Evolutionary conservation across 2,888 invertebrate species (phyloP).

Genomic region (Bedellia somnulentella): DNA sequence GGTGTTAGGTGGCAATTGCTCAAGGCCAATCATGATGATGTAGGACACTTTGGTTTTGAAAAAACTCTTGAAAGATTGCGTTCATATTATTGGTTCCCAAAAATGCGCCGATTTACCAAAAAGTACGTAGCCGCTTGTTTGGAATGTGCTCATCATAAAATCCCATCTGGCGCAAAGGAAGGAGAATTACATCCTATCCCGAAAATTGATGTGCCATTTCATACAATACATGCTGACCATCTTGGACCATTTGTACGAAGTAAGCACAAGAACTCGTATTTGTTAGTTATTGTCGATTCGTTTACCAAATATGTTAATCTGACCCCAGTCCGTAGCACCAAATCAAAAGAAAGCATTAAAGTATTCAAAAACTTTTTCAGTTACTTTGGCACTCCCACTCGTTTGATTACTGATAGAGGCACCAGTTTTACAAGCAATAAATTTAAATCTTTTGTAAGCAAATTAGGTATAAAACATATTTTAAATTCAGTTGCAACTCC

Average conservation of each 20-base stretch:
- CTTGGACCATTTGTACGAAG: too few relatives aligned
- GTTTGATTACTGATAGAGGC: conserved; percentile 7
- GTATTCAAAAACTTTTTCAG: conserved; percentile 3
- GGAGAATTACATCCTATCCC: conserved; percentile 4
- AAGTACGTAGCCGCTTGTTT: conserved; percentile 12
- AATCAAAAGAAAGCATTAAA: conserved; percentile 1
- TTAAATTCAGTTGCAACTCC: conserved; percentile 4
- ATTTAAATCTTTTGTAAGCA: conserved; percentile 3
- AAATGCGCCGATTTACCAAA: background rate
- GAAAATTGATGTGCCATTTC: conserved; percentile 2
- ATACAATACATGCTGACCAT: conserved; percentile 3
- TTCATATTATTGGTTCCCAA: conserved; percentile 3
- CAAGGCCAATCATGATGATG: conserved; percentile 5
- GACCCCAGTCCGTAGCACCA: conserved; percentile 6
- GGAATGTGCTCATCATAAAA: conserved; percentile 4
- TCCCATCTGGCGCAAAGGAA: background rate
- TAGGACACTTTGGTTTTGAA: conserved; percentile 6
- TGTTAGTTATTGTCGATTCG: conserved; percentile 5
- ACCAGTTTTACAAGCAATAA: conserved; percentile 5
- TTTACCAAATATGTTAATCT: conserved; percentile 7
- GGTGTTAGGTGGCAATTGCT: conserved; percentile 4
- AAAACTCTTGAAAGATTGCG: conserved; percentile 5
- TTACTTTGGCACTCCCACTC: conserved; percentile 6
- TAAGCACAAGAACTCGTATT: conserved; percentile 5
- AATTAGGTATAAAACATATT: conserved; percentile 3